Evolutionary conservation across 2,888 invertebrate genomes (phyloP), one percentile per base, ranked within the genome.

Genomic region (Perdita meconis): DNA sequence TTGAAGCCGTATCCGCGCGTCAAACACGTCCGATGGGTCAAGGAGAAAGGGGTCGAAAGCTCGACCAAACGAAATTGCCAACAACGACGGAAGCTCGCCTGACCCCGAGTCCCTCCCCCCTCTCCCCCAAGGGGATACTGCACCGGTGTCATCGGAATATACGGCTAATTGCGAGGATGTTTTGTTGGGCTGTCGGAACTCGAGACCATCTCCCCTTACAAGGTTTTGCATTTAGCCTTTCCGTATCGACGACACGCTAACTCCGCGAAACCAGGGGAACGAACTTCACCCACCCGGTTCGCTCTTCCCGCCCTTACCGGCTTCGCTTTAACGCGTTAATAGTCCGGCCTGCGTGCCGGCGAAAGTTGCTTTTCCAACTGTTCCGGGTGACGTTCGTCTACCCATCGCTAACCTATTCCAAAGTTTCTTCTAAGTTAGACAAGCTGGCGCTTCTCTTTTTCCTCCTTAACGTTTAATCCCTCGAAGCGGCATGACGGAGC

Each of bases 221-320:
- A 90, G 91, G 90, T 90, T 92, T 91, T 91, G 91, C 92, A 89
- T 92, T 91, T 92, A 92, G 87, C 88, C 87, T 85, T 85, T 71
- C 78, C 83, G 83, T 85, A 83, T 85, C 76, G 84, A 84, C 81
- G 72, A 86, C 80, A 75, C 69, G 83, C 68, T 51, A 73, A 78
- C 80, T 83, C 77, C 50, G 50, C 69, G 56, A 59, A 76, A 60
- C 64, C 61, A 47, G 50, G 68, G 26, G 71, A 71, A 67, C 66
- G 71, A 71, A 67, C 66, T 60, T 56, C 64, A 56, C 42, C 55
- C 55, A 44, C 16, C 50, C 44, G 64, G 40, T 26, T 42, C 38
- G 63, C 51, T 8, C 16, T 26, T 34, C 13, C 36, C 10, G 19
- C 57, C 16, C 30, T 2, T 26, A 6, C 44, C 63, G 76, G 76